phyloP scores from a whole-genome alignment of 2,888 invertebrate species.

The Tenodera sinensis region DNA sequence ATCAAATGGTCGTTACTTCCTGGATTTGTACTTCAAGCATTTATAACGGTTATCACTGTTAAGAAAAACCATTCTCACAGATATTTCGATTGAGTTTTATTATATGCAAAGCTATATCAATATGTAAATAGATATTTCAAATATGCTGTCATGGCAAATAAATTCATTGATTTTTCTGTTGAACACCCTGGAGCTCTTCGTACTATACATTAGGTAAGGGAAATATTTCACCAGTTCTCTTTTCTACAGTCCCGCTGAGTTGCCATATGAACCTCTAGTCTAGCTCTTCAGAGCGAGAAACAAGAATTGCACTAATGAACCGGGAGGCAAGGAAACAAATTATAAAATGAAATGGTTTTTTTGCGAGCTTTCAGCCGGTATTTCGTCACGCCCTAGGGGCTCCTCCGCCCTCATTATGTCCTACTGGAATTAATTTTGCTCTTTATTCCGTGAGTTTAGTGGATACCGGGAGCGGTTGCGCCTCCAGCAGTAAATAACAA shows the following conservation, averaged over 20 bases:
- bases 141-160: too few relatives aligned
- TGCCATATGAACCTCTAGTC: not conserved
- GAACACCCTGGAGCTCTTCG: too few relatives aligned
- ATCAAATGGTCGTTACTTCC: too few relatives aligned
- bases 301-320: not conserved
- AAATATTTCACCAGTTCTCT: too few relatives aligned
- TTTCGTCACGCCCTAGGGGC: not conserved
- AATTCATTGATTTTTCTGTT: too few relatives aligned
- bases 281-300: not conserved
- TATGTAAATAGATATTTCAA: too few relatives aligned
- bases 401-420: not conserved
- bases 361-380: not conserved
- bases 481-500: not conserved
- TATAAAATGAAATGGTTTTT: not conserved
- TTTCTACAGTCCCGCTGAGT: not conserved
- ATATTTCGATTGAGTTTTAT: too few relatives aligned
- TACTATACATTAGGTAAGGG: too few relatives aligned
- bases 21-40: too few relatives aligned
- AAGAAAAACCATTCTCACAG: too few relatives aligned
- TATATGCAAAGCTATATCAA: too few relatives aligned
- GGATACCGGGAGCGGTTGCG: not conserved
- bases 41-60: too few relatives aligned
- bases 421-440: not conserved
- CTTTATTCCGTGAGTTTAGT: not conserved
- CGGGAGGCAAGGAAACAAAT: not conserved